Evolutionary conservation across 2,113 vertebrate genomes (phyloP).

Genomic region (Tetrao urogallus): DNA sequence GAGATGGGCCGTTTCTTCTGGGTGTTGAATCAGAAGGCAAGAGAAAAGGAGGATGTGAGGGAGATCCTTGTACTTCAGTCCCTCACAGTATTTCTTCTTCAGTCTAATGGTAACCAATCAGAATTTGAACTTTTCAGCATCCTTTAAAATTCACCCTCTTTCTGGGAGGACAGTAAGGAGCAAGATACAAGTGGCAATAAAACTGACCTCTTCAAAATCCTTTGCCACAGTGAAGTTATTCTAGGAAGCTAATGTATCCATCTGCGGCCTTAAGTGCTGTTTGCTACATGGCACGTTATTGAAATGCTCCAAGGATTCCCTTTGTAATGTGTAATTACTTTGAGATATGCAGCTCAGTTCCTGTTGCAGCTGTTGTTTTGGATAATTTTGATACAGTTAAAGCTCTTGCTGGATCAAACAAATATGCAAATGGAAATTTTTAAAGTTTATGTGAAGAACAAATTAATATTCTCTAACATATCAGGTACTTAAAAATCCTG

Average conservation of each 20-base stretch:
- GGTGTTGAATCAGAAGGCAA: not conserved
- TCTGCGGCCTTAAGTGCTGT: not conserved
- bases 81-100: not conserved
- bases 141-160: not conserved
- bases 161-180: not conserved
- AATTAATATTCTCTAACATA: slow-evolving; percentile 3
- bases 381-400: slow-evolving; percentile 26
- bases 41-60: not conserved
- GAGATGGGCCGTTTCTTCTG: not conserved
- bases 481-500: slow-evolving; percentile 16
- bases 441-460: slow-evolving; percentile 9
- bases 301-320: slow-evolving; percentile 39
- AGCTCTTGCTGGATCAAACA: slow-evolving; percentile 18
- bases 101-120: not conserved
- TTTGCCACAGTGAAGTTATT: not conserved
- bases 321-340: slow-evolving; percentile 43
- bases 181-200: not conserved
- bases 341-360: not conserved
- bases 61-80: not conserved
- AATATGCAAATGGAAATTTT: slow-evolving; percentile 29
- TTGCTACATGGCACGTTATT: not conserved
- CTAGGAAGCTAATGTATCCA: not conserved
- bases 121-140: not conserved
- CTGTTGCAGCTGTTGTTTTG: slow-evolving; percentile 33
- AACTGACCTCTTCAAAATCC: not conserved